Percentiles rank a stretch among this genome's conserved stretches.
Conservation (phyloP, 2,888 invertebrate genomes). For the Seladonia tumulorum region DNA sequence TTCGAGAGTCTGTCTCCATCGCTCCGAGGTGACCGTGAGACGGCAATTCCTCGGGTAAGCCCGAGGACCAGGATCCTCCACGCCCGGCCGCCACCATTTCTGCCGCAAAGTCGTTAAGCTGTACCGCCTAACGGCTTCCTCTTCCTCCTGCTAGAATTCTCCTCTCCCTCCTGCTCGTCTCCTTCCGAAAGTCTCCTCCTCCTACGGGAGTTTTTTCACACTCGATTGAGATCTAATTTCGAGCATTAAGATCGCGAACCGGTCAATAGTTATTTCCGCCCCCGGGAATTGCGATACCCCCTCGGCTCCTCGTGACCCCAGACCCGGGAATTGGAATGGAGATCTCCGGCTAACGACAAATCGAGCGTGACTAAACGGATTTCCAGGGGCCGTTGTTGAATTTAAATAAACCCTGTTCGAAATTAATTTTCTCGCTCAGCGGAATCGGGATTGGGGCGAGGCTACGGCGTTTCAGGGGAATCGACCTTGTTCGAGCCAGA, state of each 20-base stretch:
- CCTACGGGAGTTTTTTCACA: slow-evolving; percentile 25
- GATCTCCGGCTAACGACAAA: slow-evolving; percentile 43
- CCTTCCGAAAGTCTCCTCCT: neutral
- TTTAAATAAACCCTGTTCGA: slow-evolving; percentile 39
- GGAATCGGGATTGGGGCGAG: neutral
- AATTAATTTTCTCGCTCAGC: slow-evolving; percentile 39
- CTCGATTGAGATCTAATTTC: slow-evolving; percentile 59
- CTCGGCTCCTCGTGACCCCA: neutral
- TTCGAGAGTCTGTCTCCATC: neutral
- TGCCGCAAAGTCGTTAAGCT: slow-evolving; percentile 27
- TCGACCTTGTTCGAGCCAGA: neutral
- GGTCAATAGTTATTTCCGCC: slow-evolving; percentile 32
- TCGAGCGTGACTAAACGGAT: slow-evolving; percentile 51
- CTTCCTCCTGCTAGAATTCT: neutral
- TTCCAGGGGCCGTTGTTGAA: slow-evolving; percentile 39
- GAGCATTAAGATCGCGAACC: slow-evolving; percentile 44
- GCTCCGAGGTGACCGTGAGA: slow-evolving; percentile 10
- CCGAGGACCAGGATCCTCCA: neutral
- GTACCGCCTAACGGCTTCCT: slow-evolving; percentile 9
- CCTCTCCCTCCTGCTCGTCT: neutral
- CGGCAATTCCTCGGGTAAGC: slow-evolving; percentile 20
- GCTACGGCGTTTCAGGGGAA: neutral
- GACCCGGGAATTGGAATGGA: slow-evolving; percentile 40
- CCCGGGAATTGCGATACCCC: slow-evolving; percentile 12
- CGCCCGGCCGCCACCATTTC: neutral